Evolutionary conservation across 2,797 vertebrate genomes (phyloP).

Genomic region (Calcarius lapponicus): DNA sequence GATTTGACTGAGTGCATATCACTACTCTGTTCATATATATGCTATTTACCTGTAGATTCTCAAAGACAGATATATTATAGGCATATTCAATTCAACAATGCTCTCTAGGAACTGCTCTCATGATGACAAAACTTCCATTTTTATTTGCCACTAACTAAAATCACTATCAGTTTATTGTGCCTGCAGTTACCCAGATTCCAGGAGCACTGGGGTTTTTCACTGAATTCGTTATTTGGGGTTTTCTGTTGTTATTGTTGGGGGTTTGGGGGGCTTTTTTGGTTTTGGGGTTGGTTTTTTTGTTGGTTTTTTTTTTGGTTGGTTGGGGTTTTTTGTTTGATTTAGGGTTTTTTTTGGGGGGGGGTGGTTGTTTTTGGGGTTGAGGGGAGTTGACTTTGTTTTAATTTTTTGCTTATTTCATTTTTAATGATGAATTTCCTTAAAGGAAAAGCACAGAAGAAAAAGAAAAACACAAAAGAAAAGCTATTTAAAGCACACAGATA

Average conservation of each 20-base stretch:
- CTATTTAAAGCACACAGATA: background rate
- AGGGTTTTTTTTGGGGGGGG: fast-evolving
- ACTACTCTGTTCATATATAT: background rate
- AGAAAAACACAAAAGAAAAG: background rate
- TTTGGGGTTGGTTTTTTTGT: background rate
- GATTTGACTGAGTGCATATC: background rate
- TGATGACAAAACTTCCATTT: background rate
- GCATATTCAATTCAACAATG: background rate
- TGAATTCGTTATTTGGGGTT: background rate
- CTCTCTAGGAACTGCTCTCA: background rate
- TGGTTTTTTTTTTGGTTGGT: background rate
- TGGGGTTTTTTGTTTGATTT: background rate
- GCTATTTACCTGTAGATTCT: background rate
- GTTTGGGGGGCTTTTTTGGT: background rate
- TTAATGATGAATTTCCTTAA: background rate
- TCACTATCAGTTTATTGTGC: background rate
- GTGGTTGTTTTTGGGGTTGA: background rate
- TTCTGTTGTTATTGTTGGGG: background rate
- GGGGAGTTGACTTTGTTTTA: background rate
- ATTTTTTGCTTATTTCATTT: background rate
- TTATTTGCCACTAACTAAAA: background rate
- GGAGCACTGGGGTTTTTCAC: background rate
- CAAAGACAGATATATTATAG: background rate
- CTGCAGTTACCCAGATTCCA: background rate
- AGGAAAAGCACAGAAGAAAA: background rate